A percentile compares a stretch with the other conserved stretches of the same genome.
phyloP scores from a whole-genome alignment of 2,797 vertebrate genomes.

The Sternotherus odoratus region DNA sequence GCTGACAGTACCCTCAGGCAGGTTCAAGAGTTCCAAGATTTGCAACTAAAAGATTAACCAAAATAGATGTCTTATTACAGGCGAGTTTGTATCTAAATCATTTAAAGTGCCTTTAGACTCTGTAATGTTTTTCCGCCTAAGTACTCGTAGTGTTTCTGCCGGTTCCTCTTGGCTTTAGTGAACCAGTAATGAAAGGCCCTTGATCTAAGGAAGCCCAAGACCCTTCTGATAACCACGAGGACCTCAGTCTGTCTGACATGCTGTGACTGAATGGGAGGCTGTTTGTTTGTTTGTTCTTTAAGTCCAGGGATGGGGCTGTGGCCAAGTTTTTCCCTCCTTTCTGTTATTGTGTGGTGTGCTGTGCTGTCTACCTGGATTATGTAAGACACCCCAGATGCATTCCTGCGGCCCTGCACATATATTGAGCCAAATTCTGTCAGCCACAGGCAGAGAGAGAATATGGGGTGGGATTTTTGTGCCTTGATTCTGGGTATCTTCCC shows the following conservation, averaged over 20 bases:
- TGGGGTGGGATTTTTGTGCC: too few species aligned
- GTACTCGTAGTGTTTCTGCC: neutral
- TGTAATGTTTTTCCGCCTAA: slow-evolving; percentile 65
- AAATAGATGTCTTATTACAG: slow-evolving; percentile 79
- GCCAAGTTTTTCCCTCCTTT: accelerated
- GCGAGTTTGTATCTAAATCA: slow-evolving; percentile 76
- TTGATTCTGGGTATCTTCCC: neutral
- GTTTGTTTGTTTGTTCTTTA: neutral
- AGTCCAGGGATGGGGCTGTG: accelerated
- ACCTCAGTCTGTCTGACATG: neutral
- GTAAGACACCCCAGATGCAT: accelerated
- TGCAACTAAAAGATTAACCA: slow-evolving; percentile 78
- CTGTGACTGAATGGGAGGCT: neutral
- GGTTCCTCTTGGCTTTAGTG: slow-evolving; percentile 17
- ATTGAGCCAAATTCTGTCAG: neutral
- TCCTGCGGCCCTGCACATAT: accelerated
- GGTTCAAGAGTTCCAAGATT: slow-evolving; percentile 77
- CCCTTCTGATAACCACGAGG: neutral
- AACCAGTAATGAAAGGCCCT: neutral
- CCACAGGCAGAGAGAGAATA: neutral
- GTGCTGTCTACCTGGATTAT: accelerated
- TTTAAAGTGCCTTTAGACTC: slow-evolving; percentile 74
- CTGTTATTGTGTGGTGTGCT: neutral
- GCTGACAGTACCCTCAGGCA: slow-evolving; percentile 79
- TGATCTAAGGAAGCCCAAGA: neutral